Conservation (phyloP, 1,140 invertebrate species). For the Melanaphis sacchari region DNA sequence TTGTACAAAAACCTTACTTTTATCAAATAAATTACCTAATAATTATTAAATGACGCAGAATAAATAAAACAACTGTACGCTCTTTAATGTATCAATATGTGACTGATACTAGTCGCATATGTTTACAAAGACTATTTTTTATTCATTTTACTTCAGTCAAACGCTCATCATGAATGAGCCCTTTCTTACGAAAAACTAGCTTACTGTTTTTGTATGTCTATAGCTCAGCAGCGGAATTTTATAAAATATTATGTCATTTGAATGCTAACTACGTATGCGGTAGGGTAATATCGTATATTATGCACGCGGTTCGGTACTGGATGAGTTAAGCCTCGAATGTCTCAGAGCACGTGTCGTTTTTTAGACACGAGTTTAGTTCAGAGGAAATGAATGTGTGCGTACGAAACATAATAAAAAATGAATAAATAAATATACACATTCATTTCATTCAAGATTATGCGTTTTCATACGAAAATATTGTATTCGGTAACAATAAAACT, state of each 20-base stretch:
- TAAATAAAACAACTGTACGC: too few relatives aligned
- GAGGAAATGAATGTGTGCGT: not conserved
- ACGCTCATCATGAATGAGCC: too few relatives aligned
- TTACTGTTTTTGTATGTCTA: not conserved
- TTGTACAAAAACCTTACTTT: too few relatives aligned
- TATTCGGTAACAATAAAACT: not conserved
- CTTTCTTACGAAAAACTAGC: too few relatives aligned
- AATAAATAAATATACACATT: not conserved
- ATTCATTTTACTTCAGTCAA: too few relatives aligned
- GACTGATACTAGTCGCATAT: too few relatives aligned
- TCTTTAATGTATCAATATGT: too few relatives aligned
- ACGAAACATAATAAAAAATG: not conserved
- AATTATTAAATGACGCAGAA: too few relatives aligned
- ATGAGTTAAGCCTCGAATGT: not conserved
- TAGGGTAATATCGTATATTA: not conserved
- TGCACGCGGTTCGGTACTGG: not conserved
- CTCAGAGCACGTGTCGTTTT: not conserved
- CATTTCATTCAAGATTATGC: not conserved
- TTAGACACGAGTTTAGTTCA: not conserved
- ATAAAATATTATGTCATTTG: not conserved
- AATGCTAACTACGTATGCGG: not conserved
- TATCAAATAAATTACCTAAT: too few relatives aligned
- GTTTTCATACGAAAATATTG: not conserved
- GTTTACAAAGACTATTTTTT: too few relatives aligned
- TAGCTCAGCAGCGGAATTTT: not conserved